These are phyloP conservation scores for Sinosuthora webbiana DNA, from an alignment of 2,113 vertebrate genomes.

Conservation along the genomic window DNA sequence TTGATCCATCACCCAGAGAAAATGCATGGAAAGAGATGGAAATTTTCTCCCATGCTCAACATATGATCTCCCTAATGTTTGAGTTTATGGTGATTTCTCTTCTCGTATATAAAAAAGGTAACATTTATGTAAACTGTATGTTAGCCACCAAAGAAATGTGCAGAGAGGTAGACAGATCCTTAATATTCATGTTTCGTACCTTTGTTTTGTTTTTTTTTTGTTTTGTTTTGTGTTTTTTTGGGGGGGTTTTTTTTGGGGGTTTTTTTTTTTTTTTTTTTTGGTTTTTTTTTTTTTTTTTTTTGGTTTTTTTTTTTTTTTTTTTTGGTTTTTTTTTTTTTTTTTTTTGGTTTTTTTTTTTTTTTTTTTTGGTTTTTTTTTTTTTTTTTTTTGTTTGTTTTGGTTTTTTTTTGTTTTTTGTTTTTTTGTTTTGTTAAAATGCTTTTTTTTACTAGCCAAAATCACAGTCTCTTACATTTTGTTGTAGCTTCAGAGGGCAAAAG, in stretches of 20 bases:
- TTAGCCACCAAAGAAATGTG: neutral
- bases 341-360: neutral
- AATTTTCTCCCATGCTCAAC: neutral
- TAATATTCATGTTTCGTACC: neutral
- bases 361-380: neutral
- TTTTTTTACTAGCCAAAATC: neutral
- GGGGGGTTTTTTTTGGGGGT: too few relatives aligned
- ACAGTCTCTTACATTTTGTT: neutral
- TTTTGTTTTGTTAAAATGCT: neutral
- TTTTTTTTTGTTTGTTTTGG: neutral
- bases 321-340: neutral
- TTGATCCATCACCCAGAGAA: slow-evolving; percentile 50
- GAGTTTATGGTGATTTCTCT: neutral
- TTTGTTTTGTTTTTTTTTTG: neutral
- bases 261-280: neutral
- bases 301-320: neutral
- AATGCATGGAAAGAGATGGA: neutral
- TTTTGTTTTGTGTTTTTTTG: too few relatives aligned
- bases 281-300: neutral
- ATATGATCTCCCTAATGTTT: neutral
- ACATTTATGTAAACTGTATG: neutral
- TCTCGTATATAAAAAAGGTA: neutral
- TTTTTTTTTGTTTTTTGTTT: neutral
- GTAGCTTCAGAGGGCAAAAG: neutral
- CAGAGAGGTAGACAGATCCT: neutral